Conservation (phyloP, 2,113 vertebrate genomes). For the Stegostoma tigrinum region DNA sequence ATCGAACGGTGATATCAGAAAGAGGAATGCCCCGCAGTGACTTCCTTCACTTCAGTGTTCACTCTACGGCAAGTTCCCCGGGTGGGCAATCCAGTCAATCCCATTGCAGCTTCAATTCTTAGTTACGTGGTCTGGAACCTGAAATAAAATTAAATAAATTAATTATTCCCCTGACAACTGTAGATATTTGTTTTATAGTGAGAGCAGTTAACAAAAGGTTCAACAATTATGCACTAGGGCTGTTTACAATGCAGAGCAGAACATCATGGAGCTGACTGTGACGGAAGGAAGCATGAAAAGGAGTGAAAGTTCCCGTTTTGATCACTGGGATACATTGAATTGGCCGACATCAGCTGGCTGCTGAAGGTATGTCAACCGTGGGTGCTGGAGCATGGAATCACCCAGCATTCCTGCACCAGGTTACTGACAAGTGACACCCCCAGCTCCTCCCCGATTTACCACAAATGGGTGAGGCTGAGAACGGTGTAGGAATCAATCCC, state of each 20-base stretch:
- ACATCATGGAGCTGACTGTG: background rate
- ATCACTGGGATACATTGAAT: background rate
- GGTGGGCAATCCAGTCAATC: background rate
- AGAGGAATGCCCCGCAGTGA: background rate
- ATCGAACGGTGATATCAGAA: background rate
- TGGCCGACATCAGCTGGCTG: background rate
- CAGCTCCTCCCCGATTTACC: background rate
- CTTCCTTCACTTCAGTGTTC: background rate
- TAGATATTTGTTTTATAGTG: background rate
- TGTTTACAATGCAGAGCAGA: background rate
- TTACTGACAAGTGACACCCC: background rate
- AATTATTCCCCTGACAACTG: background rate
- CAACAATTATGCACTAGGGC: background rate
- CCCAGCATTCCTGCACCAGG: background rate
- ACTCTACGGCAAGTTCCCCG: background rate
- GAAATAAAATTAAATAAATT: conserved; percentile 1
- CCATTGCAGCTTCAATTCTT: background rate
- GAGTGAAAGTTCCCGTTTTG: background rate
- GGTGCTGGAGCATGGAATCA: background rate
- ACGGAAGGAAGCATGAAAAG: background rate
- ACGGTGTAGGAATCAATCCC: background rate
- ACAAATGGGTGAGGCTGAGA: background rate
- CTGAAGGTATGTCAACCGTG: background rate
- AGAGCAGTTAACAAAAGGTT: background rate
- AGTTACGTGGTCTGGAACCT: background rate